Conservation (phyloP, 1,140 invertebrate species). For the silkworm (Bombyx mori) region ASM3026992v2 NC_085120.1:10293501-10294000, state of each 20-base stretch:
- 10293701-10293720: constrained; percentile 17
- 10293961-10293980: constrained; percentile 6
- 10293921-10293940: constrained; percentile 25
- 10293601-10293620: constrained; percentile 1
- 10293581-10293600: background rate
- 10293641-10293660: constrained; percentile 7
- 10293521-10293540: too few species aligned
- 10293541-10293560: too few species aligned
- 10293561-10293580: too few species aligned
- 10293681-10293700: constrained; percentile 36
- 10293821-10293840: too few species aligned
- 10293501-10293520: too few species aligned
- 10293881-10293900: constrained; percentile 47
- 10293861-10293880: constrained; percentile 4
- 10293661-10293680: constrained; percentile 3
- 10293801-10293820: too few species aligned
- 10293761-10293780: too few species aligned
- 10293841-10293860: constrained; percentile 3
- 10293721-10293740: constrained; percentile 14
- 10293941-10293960: constrained; percentile 18
- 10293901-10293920: constrained; percentile 10
- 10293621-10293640: constrained; percentile 3
- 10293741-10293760: too few species aligned
- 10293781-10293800: too few species aligned
- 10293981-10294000: too few species aligned